Evolutionary conservation across 2,113 vertebrate species (phyloP).

Genomic region (Oreochromis aureus): DNA sequence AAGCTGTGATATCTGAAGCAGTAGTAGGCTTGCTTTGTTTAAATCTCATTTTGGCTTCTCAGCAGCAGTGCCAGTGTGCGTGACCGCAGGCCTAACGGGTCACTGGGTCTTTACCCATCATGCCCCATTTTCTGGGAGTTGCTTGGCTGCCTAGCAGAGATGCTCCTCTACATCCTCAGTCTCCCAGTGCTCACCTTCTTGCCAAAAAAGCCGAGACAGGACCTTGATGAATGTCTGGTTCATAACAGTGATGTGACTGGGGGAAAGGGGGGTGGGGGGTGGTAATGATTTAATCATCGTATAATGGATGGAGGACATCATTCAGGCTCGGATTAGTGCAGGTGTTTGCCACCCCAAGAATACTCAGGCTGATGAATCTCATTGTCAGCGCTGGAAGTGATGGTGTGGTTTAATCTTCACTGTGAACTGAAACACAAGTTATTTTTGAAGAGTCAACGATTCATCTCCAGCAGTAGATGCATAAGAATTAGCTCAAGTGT

Average conservation of each 20-base stretch:
- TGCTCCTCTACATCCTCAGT: neutral
- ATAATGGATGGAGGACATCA: conserved; percentile 63
- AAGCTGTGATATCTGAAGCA: neutral
- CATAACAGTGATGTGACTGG: conserved; percentile 28
- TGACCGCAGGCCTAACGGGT: conserved; percentile 9
- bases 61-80: neutral
- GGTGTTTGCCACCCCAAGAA: conserved; percentile 48
- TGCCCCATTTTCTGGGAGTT: neutral
- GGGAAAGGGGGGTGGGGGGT: conserved; percentile 6
- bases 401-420: conserved; percentile 36
- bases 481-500: conserved; percentile 13
- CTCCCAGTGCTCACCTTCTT: neutral
- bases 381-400: conserved; percentile 34
- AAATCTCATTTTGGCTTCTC: neutral
- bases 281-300: conserved; percentile 54
- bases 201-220: conserved; percentile 4
- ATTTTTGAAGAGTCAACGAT: conserved; percentile 20
- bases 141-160: neutral
- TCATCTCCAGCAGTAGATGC: conserved; percentile 16
- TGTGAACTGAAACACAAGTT: conserved; percentile 32
- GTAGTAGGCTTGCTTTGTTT: neutral
- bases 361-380: conserved; percentile 51
- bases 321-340: conserved; percentile 48
- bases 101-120: conserved; percentile 38
- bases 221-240: conserved; percentile 51